phyloP scores from a whole-genome alignment of 2,888 invertebrate species.

The Pycnomerus fuliginosus region DNA sequence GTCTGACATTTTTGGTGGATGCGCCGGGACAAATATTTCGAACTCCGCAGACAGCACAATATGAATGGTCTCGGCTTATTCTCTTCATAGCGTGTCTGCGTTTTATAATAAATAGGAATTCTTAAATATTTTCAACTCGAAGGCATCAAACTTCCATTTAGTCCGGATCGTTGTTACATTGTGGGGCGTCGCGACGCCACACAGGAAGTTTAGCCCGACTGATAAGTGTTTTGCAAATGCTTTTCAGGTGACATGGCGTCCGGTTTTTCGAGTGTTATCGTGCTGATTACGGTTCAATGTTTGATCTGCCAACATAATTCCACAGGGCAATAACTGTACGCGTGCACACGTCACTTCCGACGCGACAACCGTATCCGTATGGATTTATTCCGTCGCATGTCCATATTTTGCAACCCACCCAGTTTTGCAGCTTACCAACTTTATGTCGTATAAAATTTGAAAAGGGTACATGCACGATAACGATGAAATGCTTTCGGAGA shows the following conservation, averaged over 20 bases:
- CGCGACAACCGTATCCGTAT: conserved; percentile 14
- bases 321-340: conserved; percentile 4
- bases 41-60: background rate
- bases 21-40: conserved; percentile 8
- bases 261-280: conserved; percentile 20
- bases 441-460: conserved; percentile 8
- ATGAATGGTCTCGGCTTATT: too few species aligned
- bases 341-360: conserved; percentile 11
- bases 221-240: conserved; percentile 18
- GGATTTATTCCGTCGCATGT: conserved; percentile 26
- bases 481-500: conserved; percentile 3
- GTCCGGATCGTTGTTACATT: background rate
- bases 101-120: too few species aligned
- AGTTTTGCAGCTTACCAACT: conserved; percentile 12
- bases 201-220: background rate
- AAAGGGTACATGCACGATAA: conserved; percentile 13
- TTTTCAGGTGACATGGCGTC: conserved; percentile 24
- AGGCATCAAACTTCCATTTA: background rate
- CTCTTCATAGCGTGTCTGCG: too few species aligned
- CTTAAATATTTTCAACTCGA: too few species aligned
- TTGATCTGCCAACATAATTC: conserved; percentile 21
- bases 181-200: background rate
- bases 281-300: conserved; percentile 19
- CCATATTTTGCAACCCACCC: conserved; percentile 20
- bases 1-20: conserved; percentile 7